Evolutionary conservation across 2,797 vertebrate genomes (phyloP), one percentile per base, ranked within the genome.

Genomic region (Gymnothorax javanicus): DNA sequence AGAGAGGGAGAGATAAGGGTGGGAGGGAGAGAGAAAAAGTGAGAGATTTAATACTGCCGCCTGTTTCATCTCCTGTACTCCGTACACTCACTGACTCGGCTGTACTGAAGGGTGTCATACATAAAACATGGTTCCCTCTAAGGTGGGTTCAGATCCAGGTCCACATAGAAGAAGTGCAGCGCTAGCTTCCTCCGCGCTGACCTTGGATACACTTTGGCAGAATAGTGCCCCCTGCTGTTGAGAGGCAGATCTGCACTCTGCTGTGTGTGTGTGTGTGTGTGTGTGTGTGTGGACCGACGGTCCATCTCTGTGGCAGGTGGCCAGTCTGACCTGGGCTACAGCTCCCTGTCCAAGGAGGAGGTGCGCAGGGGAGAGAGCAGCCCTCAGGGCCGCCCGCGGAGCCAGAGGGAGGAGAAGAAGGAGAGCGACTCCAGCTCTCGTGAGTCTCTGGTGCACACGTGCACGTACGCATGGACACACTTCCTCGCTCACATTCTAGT

Each of bases 281-380:
- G 33, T 43, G 33, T 43, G 2, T 43, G 33, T 50, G 27, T 52
- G 59, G 59, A 84, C 59, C 64, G 59, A 23, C 20, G 52, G 75
- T 67, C 33, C 13, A 59, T 81, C 84, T 91, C 77, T 90, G 83
- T 90, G 79, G 90, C 83, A 99, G 98, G 97, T 89, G 98, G 97
- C 58, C 97, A 97, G 91, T 96, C 98, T 89, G 98, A 99, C 93
- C 94, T 97, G 88, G 97, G 97, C 87, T 99, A 96, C 86, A 97
- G 97, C 92, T 96, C 97, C 56, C 92, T 98, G 84, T 97, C 97
- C 88, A 99, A 98, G 91, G 99, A 99, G 89, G 97, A 97, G 93
- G 94, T 96, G 92, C 96, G 95, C 92, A 94, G 97, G 93, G 97
- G 95, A 12, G 91, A 93, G 94, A 91, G 90, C 85, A 95, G 95